Evolutionary conservation across 2,888 invertebrate species (phyloP).

Genomic region (Leucophenga maculata): DNA sequence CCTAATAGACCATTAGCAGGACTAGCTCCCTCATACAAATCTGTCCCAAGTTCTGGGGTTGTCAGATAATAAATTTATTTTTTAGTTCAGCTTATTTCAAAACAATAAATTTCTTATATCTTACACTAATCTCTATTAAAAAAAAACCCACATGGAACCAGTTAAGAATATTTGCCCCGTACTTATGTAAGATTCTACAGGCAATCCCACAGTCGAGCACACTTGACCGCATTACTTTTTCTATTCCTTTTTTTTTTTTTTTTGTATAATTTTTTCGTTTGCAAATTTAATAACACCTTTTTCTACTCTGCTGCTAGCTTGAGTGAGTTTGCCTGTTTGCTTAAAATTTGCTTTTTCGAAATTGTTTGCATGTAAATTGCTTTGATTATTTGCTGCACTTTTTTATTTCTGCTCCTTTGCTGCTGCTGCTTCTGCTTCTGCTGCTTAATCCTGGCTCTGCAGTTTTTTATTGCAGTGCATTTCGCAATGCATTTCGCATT

Average conservation of each 20-base stretch:
- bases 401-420: background rate
- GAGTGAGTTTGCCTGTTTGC: constrained; percentile 36
- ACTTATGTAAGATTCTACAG: too few species aligned
- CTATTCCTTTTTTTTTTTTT: constrained; percentile 28
- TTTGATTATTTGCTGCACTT: constrained; percentile 48
- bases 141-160: too few species aligned
- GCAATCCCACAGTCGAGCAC: too few species aligned
- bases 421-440: background rate
- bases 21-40: too few species aligned
- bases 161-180: too few species aligned
- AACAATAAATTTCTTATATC: too few species aligned
- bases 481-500: background rate
- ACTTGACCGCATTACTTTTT: too few species aligned
- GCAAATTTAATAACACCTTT: constrained; percentile 18
- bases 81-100: too few species aligned
- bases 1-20: too few species aligned
- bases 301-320: background rate
- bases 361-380: constrained; percentile 62
- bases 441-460: background rate
- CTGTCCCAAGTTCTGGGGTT: too few species aligned
- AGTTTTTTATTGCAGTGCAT: constrained; percentile 5
- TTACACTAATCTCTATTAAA: too few species aligned
- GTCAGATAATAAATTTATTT: too few species aligned
- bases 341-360: constrained; percentile 45
- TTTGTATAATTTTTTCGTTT: constrained; percentile 28